Conservation (phyloP, 2,888 invertebrate genomes). For the Phortica okadai region DNA sequence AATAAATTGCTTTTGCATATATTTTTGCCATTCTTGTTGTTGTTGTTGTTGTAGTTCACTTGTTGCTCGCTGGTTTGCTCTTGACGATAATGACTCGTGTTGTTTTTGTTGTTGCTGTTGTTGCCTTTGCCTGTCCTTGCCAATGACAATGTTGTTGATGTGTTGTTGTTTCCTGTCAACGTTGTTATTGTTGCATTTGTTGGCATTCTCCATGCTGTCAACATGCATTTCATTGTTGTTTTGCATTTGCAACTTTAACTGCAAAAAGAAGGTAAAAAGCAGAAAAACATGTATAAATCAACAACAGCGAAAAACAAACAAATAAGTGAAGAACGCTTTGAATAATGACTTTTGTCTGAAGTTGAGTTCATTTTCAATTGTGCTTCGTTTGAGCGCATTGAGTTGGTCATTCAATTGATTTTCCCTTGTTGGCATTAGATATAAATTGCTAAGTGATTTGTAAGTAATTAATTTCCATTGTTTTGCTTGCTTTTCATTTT, state of each 20-base stretch:
- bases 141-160: slow-evolving; percentile 40
- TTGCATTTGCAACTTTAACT: slow-evolving; percentile 71
- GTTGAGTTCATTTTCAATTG: not conserved
- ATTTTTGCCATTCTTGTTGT: slow-evolving; percentile 34
- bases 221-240: slow-evolving; percentile 75
- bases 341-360: slow-evolving; percentile 4
- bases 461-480: not conserved
- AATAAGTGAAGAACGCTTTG: slow-evolving; percentile 10
- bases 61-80: not conserved
- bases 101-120: slow-evolving; percentile 32
- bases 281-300: slow-evolving; percentile 21
- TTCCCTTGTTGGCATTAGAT: not conserved
- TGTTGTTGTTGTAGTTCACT: slow-evolving; percentile 24
- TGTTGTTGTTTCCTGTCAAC: slow-evolving; percentile 41
- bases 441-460: not conserved
- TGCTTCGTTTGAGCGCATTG: not conserved
- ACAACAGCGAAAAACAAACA: slow-evolving; percentile 31
- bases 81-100: not conserved
- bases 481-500: not conserved
- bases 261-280: slow-evolving; percentile 36
- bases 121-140: slow-evolving; percentile 28
- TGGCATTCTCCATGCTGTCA: slow-evolving; percentile 67
- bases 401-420: not conserved
- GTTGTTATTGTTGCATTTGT: slow-evolving; percentile 59
- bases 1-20: slow-evolving; percentile 21